Evolutionary conservation across 2,113 vertebrate genomes (phyloP).

Genomic region (Buteo buteo): DNA sequence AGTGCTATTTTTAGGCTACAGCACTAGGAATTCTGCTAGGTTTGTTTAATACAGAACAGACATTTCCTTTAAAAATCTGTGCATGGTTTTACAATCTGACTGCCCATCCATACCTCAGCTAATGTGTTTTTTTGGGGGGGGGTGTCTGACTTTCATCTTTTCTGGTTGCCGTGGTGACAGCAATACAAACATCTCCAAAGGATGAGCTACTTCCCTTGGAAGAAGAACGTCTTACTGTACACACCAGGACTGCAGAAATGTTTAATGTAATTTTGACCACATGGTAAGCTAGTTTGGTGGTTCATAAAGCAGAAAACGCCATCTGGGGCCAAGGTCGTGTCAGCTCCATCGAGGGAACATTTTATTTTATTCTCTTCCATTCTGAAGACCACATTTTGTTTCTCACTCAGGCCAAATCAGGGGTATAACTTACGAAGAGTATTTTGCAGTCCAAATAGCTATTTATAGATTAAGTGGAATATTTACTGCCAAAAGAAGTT

Average conservation of each 20-base stretch:
- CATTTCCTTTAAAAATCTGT: background rate
- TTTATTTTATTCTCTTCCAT: background rate
- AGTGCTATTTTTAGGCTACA: slow-evolving; percentile 5
- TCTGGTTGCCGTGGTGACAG: slow-evolving; percentile 28
- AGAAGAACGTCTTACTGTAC: background rate
- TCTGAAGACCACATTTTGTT: background rate
- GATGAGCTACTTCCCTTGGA: slow-evolving; percentile 28
- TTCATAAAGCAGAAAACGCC: slow-evolving; percentile 37
- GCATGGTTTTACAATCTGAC: slow-evolving; percentile 11
- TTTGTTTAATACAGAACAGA: slow-evolving; percentile 4
- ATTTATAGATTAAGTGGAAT: background rate
- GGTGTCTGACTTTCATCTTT: slow-evolving; percentile 36
- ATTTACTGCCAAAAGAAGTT: background rate
- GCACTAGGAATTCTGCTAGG: background rate
- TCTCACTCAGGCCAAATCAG: background rate
- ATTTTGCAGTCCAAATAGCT: background rate
- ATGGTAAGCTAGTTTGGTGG: slow-evolving; percentile 33
- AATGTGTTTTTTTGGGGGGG: accelerated
- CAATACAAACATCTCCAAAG: slow-evolving; percentile 64
- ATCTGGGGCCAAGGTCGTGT: background rate
- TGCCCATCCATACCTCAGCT: background rate
- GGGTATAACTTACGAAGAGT: background rate
- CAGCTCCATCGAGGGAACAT: background rate
- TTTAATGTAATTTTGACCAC: slow-evolving; percentile 50
- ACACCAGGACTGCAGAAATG: slow-evolving; percentile 7